Evolutionary conservation across 1,140 invertebrate genomes (phyloP).

Genomic region (Anoplolepis gracilipes): DNA sequence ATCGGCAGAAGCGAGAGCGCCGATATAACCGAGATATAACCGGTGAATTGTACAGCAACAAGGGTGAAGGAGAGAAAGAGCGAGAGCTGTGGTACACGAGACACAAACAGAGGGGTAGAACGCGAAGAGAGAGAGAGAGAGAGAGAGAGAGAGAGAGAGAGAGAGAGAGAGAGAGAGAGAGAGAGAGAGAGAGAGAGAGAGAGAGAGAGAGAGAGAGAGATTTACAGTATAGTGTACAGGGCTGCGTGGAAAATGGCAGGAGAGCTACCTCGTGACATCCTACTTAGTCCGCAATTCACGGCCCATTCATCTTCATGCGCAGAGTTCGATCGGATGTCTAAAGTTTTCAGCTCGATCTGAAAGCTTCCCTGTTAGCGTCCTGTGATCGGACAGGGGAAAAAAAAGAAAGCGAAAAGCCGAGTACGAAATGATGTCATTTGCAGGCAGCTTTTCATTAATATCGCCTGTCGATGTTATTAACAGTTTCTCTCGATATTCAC

Average conservation of each 20-base stretch:
- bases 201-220: conserved; percentile 27
- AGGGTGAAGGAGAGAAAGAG: background rate
- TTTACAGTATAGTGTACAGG: conserved; percentile 32
- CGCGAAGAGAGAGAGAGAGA: background rate
- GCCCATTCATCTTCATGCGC: conserved; percentile 71
- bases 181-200: conserved; percentile 16
- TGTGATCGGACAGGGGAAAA: conserved; percentile 1
- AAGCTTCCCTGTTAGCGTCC: conserved; percentile 51
- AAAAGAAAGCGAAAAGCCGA: conserved; percentile 27
- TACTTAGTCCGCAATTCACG: conserved; percentile 74
- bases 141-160: conserved; percentile 14
- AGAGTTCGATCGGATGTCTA: conserved; percentile 64
- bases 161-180: conserved; percentile 13
- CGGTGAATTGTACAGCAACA: conserved; percentile 5
- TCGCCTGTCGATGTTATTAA: conserved; percentile 15
- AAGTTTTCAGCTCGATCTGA: conserved; percentile 60
- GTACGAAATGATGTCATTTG: conserved; percentile 52
- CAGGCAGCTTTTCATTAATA: conserved; percentile 52
- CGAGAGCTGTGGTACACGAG: background rate
- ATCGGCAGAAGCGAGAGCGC: conserved; percentile 45
- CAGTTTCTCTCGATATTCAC: conserved; percentile 9
- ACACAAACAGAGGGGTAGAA: conserved; percentile 16
- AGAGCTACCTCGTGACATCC: conserved; percentile 69
- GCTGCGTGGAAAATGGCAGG: conserved; percentile 60
- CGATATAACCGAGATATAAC: conserved; percentile 23